phyloP scores from a whole-genome alignment of 2,888 invertebrate genomes.

The Nomada hirtipes region DNA sequence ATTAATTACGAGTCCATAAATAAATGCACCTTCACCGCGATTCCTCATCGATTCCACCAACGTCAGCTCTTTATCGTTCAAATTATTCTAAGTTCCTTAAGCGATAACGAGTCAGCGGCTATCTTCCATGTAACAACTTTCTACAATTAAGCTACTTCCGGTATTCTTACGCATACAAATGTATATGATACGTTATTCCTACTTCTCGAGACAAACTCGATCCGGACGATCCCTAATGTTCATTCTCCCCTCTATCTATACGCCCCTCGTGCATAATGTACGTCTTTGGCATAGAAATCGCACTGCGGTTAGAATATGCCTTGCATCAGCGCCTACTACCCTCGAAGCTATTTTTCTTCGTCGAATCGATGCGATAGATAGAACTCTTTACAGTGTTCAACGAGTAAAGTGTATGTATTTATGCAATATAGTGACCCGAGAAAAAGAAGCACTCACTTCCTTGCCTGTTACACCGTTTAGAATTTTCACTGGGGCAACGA shows the following conservation, averaged over 20 bases:
- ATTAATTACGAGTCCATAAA: neutral
- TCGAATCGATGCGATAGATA: neutral
- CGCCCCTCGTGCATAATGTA: neutral
- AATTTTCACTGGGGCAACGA: too few relatives aligned
- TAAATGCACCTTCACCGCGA: neutral
- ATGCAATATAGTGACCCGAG: too few relatives aligned
- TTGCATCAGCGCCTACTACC: neutral
- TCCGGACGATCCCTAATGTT: slow-evolving; percentile 41
- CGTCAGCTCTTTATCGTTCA: slow-evolving; percentile 14
- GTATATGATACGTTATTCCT: slow-evolving; percentile 11
- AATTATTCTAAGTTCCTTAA: slow-evolving; percentile 45
- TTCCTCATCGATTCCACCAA: slow-evolving; percentile 44
- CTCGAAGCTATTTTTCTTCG: slow-evolving; percentile 19
- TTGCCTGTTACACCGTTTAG: too few relatives aligned
- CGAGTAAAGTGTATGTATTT: neutral
- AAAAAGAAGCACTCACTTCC: too few relatives aligned
- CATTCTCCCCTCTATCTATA: neutral
- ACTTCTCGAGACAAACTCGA: slow-evolving; percentile 43
- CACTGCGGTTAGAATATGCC: neutral
- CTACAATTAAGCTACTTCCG: slow-evolving; percentile 37
- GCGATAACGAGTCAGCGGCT: slow-evolving; percentile 35
- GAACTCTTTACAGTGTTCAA: neutral
- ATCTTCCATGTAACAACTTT: slow-evolving; percentile 31
- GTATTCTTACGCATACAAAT: slow-evolving; percentile 9
- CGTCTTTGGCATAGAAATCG: slow-evolving; percentile 5